A percentile compares a stretch with the other conserved stretches of the same genome.
phyloP scores from a whole-genome alignment of 2,797 vertebrate species.

The Mormyrus proboscirostris region DNA sequence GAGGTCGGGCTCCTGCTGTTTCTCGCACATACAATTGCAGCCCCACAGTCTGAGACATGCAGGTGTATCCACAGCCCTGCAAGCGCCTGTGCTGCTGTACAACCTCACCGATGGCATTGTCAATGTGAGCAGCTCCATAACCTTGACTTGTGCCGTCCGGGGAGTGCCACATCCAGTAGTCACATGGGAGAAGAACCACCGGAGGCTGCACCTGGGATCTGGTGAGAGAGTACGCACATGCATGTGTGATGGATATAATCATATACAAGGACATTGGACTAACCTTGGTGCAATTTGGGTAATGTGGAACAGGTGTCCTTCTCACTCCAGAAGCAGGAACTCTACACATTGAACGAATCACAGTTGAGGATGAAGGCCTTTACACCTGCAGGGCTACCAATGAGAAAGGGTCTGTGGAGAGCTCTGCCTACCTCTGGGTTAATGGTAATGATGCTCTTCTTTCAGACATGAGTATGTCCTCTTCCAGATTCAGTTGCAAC shows the following conservation, averaged over 20 bases:
- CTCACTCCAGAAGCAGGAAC: slow-evolving; percentile 72
- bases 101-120: slow-evolving; percentile 75
- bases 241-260: not conserved
- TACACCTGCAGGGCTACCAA: slow-evolving; percentile 85
- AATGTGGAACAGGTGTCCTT: slow-evolving; percentile 69
- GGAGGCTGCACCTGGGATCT: slow-evolving; percentile 70
- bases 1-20: not conserved
- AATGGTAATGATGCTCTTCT: slow-evolving; percentile 60
- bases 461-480: slow-evolving; percentile 21
- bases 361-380: slow-evolving; percentile 80
- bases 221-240: slow-evolving; percentile 59
- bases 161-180: slow-evolving; percentile 75
- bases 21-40: not conserved
- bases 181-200: slow-evolving; percentile 86
- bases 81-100: slow-evolving; percentile 69
- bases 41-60: not conserved
- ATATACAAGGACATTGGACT: not conserved
- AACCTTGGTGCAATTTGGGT: slow-evolving; percentile 13
- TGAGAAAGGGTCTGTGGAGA: slow-evolving; percentile 74
- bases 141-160: slow-evolving; percentile 64
- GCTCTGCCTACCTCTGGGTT: slow-evolving; percentile 78
- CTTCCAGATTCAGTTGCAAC: not conserved
- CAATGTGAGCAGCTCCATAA: slow-evolving; percentile 77
- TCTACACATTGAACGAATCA: slow-evolving; percentile 83
- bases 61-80: slow-evolving; percentile 61